Percentiles rank a stretch among this genome's conserved stretches.
Evolutionary conservation across 2,888 invertebrate genomes (phyloP).

Genomic region (Mesodorylaimus sp.): DNA sequence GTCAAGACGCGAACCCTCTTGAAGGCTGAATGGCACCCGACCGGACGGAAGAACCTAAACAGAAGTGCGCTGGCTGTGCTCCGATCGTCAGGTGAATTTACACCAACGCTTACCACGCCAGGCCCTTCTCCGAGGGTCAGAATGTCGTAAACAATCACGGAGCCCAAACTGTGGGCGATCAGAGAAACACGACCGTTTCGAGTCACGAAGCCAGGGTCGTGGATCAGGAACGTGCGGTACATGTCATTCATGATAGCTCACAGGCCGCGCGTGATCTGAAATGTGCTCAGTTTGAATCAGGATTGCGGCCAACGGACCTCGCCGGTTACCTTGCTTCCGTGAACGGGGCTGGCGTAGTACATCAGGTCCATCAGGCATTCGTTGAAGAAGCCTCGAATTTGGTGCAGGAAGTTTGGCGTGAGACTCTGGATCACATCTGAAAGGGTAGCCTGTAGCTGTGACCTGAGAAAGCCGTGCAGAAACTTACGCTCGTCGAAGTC

Average conservation of each 20-base stretch:
- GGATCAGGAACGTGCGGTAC: constrained; percentile 45
- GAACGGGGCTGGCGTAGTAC: constrained; percentile 52
- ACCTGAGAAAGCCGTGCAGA: no score
- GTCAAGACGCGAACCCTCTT: no score
- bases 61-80: no score
- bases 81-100: no score
- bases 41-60: no score
- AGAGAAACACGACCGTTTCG: constrained; percentile 45
- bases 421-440: no score
- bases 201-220: constrained; percentile 45
- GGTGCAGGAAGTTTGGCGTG: constrained; percentile 46
- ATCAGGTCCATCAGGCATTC: constrained; percentile 53
- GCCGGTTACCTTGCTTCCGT: constrained; percentile 43
- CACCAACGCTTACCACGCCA: no score
- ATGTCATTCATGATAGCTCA: constrained; percentile 44
- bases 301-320: no score
- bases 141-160: constrained; percentile 51
- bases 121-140: no score
- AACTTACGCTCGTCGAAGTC: constrained; percentile 46
- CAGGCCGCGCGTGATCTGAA: constrained; percentile 41
- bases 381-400: constrained; percentile 45
- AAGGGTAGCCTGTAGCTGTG: no score
- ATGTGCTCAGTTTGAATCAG: constrained; percentile 1
- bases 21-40: no score
- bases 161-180: constrained; percentile 50